Evolutionary conservation across 2,113 vertebrate genomes (phyloP), one percentile per base, ranked within the genome.

Genomic region (Corythaixoides concolor): DNA sequence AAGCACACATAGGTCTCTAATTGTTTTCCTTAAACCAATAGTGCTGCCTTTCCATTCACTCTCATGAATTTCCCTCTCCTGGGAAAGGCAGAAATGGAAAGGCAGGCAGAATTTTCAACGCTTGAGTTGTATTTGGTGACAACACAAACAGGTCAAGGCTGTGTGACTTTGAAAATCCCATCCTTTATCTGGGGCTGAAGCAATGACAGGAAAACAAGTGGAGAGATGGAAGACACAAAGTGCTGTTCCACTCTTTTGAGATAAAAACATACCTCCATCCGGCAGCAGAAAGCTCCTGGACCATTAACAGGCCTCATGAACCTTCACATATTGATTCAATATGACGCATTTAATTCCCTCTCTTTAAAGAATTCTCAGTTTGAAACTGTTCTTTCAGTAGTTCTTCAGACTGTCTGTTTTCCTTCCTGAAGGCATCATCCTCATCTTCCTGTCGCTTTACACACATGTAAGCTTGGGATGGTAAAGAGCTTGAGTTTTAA

Each of bases 71-170:
- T 47, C 35, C 26, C 53, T 79, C 81, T 83, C 50, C 50, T 50
- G 20, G 85, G 50, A 89, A 84, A 85, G 39, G 5, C 53, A 66
- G 63, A 91, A 94, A 81, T 50, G 95, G 86, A 87, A 92, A 82
- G 49, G 45, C 43, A 82, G 84, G 69, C 24, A 89, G 81, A 82
- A 79, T 80, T 94, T 73, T 77, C 53, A 90, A 63, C 1, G 3
- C 70, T 62, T 75, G 27, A 86, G 60, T 56, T 68, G 64, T 75
- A 74, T 90, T 78, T 81, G 79, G 90, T 27, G 52, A 84, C 80
- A 93, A 90, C 81, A 49, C 5, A 6, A 84, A 68, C 22, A 72
- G 90, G 90, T 89, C 95, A 94, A 96, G 93, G 95, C 69, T 79
- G 58, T n/a, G 64, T 27, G 56, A 84, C 83, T 83, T 82, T 50